A percentile compares a stretch with the other conserved stretches of the same genome.
phyloP scores from a whole-genome alignment of 1,140 invertebrate genomes.

The Drosophila pruinosa region DNA sequence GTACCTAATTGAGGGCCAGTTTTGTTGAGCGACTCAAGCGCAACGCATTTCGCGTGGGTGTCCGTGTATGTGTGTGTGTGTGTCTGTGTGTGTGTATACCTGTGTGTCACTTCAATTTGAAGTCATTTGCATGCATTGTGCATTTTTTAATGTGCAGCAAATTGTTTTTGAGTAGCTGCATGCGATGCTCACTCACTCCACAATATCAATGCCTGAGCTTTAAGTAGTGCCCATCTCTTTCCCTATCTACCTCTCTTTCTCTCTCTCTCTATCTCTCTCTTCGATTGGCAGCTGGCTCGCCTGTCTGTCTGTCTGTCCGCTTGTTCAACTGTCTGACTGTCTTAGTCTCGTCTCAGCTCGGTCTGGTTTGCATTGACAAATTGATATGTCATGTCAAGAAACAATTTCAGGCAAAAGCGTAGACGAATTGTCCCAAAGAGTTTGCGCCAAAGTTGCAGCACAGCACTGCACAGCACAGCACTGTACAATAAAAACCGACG shows the following conservation, averaged over 20 bases:
- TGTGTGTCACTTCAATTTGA: constrained; percentile 64
- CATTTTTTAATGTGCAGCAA: constrained; percentile 77
- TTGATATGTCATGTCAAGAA: constrained; percentile 82
- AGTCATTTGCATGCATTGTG: constrained; percentile 79
- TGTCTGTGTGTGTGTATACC: constrained; percentile 27
- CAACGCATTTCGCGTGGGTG: constrained; percentile 39
- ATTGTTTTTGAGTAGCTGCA: constrained; percentile 76
- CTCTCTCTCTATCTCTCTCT: background rate
- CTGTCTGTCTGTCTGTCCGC: background rate
- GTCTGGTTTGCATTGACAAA: constrained; percentile 70
- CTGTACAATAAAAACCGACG: constrained; percentile 21
- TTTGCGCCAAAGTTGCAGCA: background rate
- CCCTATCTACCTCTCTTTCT: background rate
- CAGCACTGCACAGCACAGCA: background rate
- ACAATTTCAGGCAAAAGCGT: constrained; percentile 77
- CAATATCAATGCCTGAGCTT: constrained; percentile 23
- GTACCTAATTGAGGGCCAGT: constrained; percentile 65
- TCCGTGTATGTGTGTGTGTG: constrained; percentile 10
- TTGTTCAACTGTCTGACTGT: constrained; percentile 44
- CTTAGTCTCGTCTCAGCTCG: constrained; percentile 14
- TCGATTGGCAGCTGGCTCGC: background rate
- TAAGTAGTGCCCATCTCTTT: too few species aligned
- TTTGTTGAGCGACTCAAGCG: constrained; percentile 59
- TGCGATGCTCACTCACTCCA: constrained; percentile 56
- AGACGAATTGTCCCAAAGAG: constrained; percentile 59